A percentile compares a stretch with the other conserved stretches of the same genome.
phyloP scores from a whole-genome alignment of 1,140 invertebrate species.

The Heterodera schachtii region DNA sequence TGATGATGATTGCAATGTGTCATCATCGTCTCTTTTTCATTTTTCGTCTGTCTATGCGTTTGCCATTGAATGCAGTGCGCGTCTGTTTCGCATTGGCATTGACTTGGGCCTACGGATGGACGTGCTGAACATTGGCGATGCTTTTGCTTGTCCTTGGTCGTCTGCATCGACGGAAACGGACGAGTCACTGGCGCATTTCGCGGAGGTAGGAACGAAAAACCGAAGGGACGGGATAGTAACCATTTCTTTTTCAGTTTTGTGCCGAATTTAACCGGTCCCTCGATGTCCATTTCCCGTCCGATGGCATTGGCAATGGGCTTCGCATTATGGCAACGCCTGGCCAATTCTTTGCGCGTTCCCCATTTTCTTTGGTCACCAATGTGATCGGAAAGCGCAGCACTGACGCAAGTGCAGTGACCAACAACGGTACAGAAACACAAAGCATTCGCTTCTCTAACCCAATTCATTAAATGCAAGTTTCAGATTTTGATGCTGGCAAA shows the following conservation, averaged over 20 bases:
- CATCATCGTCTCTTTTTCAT: neutral
- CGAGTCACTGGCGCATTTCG: neutral
- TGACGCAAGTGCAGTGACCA: slow-evolving; percentile 42
- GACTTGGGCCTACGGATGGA: slow-evolving; percentile 66
- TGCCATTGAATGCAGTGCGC: slow-evolving; percentile 66
- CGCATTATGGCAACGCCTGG: slow-evolving; percentile 87
- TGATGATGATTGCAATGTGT: no score
- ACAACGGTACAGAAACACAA: slow-evolving; percentile 39
- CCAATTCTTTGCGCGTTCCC: slow-evolving; percentile 88
- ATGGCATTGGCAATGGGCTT: slow-evolving; percentile 70
- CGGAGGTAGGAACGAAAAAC: neutral
- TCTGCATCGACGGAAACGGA: neutral
- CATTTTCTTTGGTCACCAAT: slow-evolving; percentile 86
- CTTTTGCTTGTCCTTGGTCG: slow-evolving; percentile 52
- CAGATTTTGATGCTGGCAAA: slow-evolving; percentile 63
- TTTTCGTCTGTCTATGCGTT: slow-evolving; percentile 65
- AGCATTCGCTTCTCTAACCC: no score
- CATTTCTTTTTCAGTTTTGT: slow-evolving; percentile 71
- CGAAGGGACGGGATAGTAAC: no score
- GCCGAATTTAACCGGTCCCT: slow-evolving; percentile 76
- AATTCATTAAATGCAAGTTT: neutral
- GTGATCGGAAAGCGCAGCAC: slow-evolving; percentile 80
- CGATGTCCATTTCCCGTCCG: slow-evolving; percentile 77
- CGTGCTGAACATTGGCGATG: slow-evolving; percentile 69
- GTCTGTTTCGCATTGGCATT: slow-evolving; percentile 66